Base-by-base conservation (phyloP, 30 jellyfish, hydroid and myxozoan genomes). In the Kudoa iwatai region DNA sequence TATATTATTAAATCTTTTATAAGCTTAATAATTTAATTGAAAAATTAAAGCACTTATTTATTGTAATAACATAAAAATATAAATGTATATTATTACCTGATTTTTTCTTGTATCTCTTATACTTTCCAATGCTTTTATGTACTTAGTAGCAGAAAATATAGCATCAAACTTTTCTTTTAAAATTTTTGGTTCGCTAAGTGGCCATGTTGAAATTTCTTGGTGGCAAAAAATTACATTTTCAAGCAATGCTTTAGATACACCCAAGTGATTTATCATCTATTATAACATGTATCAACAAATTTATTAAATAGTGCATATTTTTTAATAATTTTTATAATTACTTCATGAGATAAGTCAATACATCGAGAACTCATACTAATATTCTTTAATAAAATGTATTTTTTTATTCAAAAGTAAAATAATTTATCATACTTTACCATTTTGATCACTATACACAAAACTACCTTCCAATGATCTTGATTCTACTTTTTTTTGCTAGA, bases 131-230 rank as follows among this genome's bases (percentile, higher is more conserved):
- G 99, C 99, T 49, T 64, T 65, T 4, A 63, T 81, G 44, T 81
- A 81, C 39, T 86, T 64, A 34, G 4, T 25, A 51, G 43, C 1
- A 14, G n/a, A 36, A 41, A 20, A 7, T 24, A 42, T 6, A 22
- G 52, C 23, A 41, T 32, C 42, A 36, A 24, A 24, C 11, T 9
- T 4, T 6, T 13, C 54, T 10, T 32, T 45, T 28, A 28, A 13
- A 13, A 13, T 28, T 13, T 28, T 28, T 7, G 36, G 13, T 6
- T 28, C 36, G 11, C 11, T 6, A 6, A 28, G 36, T 6, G 36
- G 36, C 99, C 99, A 81, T 25, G 54, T 49, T 14, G 99, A 64
- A n/a, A 62, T 86, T 53, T 81, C 99, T 48, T 81, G 99, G 43
- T 81, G 99, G 30, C 99, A 81, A 39, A 81, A 81, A 2, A 81